phyloP scores from a whole-genome alignment of 2,797 vertebrate species.

The Paedocypris micromegethes region DNA sequence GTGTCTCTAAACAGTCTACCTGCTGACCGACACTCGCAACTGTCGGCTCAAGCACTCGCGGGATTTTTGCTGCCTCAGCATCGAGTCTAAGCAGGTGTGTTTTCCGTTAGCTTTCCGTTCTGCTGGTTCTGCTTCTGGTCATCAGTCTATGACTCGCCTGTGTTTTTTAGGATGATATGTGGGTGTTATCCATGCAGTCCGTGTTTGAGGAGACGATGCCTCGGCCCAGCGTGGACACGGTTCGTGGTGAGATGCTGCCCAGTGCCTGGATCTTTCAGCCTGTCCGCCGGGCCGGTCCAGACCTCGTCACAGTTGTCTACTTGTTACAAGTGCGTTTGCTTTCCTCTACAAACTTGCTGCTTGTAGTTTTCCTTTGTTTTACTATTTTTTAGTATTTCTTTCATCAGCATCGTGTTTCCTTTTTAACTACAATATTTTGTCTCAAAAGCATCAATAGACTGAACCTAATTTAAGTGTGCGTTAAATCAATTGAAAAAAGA shows the following conservation, averaged over 20 bases:
- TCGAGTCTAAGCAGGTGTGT: conserved; percentile 85
- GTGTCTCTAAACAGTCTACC: conserved; percentile 73
- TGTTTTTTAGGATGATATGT: conserved; percentile 71
- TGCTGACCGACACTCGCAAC: conserved; percentile 77
- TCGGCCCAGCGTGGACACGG: conserved; percentile 74
- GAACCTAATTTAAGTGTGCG: too few species aligned
- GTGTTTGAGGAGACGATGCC: conserved; percentile 88
- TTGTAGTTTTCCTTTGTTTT: not conserved
- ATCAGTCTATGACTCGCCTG: not conserved
- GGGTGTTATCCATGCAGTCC: conserved; percentile 85
- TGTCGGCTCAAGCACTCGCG: conserved; percentile 87
- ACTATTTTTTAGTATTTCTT: not conserved
- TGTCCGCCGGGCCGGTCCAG: conserved; percentile 67
- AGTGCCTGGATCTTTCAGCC: conserved; percentile 92
- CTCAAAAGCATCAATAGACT: too few species aligned
- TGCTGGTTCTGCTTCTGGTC: not conserved
- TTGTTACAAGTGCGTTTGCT: conserved; percentile 78
- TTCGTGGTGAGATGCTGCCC: conserved; percentile 90
- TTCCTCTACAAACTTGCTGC: not conserved
- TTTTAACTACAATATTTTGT: too few species aligned
- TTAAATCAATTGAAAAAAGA: too few species aligned
- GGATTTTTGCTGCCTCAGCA: conserved; percentile 96
- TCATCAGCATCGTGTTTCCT: not conserved
- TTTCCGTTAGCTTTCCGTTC: conserved; percentile 47
- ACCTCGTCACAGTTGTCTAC: conserved; percentile 80